phyloP scores from a whole-genome alignment of 2,888 invertebrate species.

The Epinotia ramella region DNA sequence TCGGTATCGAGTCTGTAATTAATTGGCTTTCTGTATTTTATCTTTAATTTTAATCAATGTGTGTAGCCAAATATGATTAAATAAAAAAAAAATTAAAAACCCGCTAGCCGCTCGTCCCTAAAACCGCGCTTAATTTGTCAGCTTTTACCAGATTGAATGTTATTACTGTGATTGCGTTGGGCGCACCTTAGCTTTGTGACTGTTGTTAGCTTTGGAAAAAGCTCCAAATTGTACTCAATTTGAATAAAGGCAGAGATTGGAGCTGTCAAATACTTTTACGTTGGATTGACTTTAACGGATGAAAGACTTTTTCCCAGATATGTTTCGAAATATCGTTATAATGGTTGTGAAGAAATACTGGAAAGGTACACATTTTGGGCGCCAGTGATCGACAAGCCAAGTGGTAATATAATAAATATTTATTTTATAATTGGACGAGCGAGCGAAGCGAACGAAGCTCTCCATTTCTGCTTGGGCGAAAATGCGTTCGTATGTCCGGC shows the following conservation, averaged over 20 bases:
- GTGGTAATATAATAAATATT: neutral
- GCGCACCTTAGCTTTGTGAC: conserved; percentile 53
- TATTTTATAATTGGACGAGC: too few species aligned
- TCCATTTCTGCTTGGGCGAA: too few species aligned
- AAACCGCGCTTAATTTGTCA: conserved; percentile 56
- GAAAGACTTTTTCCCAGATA: neutral
- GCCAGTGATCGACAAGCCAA: too few species aligned
- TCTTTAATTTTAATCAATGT: too few species aligned
- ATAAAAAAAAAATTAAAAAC: too few species aligned
- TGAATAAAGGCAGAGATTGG: conserved; percentile 8
- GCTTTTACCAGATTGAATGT: conserved; percentile 69
- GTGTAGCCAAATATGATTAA: too few species aligned
- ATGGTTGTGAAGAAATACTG: neutral
- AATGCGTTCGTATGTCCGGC: too few species aligned
- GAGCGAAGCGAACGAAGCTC: too few species aligned
- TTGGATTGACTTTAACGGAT: neutral
- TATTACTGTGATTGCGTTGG: conserved; percentile 64
- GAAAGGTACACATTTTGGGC: too few species aligned
- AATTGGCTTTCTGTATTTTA: too few species aligned
- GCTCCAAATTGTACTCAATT: neutral
- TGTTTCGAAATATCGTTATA: conserved; percentile 1
- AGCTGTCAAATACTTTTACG: conserved; percentile 20
- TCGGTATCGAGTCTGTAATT: too few species aligned
- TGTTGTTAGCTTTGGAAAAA: conserved; percentile 29
- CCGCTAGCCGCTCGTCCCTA: conserved; percentile 46